Evolutionary conservation across 2,113 vertebrate species (phyloP), one percentile per base, ranked within the genome.

Genomic region (Hemichromis elongatus): DNA sequence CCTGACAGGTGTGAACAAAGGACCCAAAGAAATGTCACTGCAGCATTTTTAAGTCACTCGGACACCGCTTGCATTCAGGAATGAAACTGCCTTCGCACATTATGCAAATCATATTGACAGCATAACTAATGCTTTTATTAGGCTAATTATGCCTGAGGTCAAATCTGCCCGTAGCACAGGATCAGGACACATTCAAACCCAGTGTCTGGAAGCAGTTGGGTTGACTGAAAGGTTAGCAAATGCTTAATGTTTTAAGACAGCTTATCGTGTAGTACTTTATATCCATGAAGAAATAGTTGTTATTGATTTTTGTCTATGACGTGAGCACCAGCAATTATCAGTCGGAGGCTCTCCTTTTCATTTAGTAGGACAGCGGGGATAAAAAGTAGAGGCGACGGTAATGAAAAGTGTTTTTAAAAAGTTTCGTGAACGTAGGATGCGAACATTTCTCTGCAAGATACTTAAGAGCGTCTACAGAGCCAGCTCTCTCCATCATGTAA

Each of bases 81-180:
- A 85, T 85, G 50, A 93, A 86, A 83, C 89, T 86, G 90, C 90
- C 87, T 92, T 91, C 59, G 79, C 93, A 92, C 92, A 91, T 95
- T 95, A 94, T 92, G 91, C 92, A 91, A 96, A 96, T 96, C 88
- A 82, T 94, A 95, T 95, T 95, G 95, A 96, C 95, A 94, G 95
- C 95, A 92, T 89, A 95, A 90, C 94, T 89, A 94, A 95, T 93
- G 93, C 93, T 95, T 95, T 96, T 95, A 94, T 95, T 95, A 94
- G 88, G 90, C 86, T 92, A 93, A 96, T 95, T 95, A 92, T 45
- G 85, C 92, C 88, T 63, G 75, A 93, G 92, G 95, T 95, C 92
- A 96, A 80, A 91, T 89, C 82, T 88, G 50, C 91, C 89, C 83
- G 35, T 55, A 54, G 21, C 45, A n/a, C 83, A 77, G 83, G 80